phyloP scores from a whole-genome alignment of 2,113 vertebrate genomes.

The Felis chaus region DNA sequence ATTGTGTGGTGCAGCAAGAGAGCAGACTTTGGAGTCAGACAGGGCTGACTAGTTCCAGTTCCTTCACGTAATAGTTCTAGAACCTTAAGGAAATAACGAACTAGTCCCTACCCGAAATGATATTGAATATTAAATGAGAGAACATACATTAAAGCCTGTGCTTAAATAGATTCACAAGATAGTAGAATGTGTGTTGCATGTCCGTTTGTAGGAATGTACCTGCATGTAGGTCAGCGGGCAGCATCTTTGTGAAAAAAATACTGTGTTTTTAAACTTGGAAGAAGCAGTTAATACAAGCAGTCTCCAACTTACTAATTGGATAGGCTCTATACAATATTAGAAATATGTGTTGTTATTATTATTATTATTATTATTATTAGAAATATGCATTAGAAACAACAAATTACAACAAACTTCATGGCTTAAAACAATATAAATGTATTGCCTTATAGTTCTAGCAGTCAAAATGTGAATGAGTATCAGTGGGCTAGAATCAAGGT shows the following conservation, averaged over 20 bases:
- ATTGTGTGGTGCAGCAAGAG: background rate
- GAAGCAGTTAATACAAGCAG: background rate
- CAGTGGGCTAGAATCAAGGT: background rate
- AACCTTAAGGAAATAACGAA: background rate
- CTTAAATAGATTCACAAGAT: background rate
- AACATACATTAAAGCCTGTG: background rate
- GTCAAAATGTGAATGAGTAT: background rate
- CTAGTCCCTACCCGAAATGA: background rate
- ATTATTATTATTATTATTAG: too few relatives aligned
- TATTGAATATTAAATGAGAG: background rate
- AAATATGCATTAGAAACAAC: background rate
- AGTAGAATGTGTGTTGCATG: background rate
- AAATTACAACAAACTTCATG: background rate
- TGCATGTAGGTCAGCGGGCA: background rate
- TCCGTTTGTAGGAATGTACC: background rate
- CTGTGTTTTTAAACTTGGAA: background rate
- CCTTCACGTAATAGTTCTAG: background rate
- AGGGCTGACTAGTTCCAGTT: background rate
- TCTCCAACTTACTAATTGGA: background rate
- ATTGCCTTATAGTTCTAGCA: background rate
- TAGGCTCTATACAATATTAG: background rate
- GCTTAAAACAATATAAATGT: background rate
- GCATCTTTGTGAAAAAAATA: background rate
- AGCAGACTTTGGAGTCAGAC: background rate
- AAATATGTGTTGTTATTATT: too few relatives aligned